phyloP scores from a whole-genome alignment of 1,140 invertebrate genomes.

The Neocloeon triangulifer region DNA sequence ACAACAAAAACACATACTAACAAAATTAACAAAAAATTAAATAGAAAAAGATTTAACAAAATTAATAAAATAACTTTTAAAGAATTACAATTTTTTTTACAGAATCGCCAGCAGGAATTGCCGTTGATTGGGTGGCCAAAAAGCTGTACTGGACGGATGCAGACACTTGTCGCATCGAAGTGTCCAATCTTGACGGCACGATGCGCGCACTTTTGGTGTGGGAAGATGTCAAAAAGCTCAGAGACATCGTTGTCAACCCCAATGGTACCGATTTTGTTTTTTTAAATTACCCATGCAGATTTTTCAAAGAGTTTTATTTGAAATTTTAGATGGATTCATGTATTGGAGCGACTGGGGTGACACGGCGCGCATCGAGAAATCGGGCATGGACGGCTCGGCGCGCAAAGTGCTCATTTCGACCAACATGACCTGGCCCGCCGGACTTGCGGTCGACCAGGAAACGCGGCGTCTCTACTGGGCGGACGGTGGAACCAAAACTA shows the following conservation, averaged over 20 bases:
- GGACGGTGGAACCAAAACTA: conserved; percentile 52
- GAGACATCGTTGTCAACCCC: conserved; percentile 68
- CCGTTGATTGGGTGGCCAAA: conserved; percentile 64
- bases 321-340: conserved; percentile 60
- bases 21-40: too few relatives aligned
- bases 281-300: conserved; percentile 16
- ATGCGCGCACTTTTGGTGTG: conserved; percentile 54
- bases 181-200: conserved; percentile 50
- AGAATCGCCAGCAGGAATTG: conserved; percentile 50
- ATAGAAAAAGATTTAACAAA: conserved; percentile 17
- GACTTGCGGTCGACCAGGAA: conserved; percentile 52
- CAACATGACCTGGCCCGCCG: conserved; percentile 58
- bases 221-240: conserved; percentile 56
- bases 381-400: conserved; percentile 67
- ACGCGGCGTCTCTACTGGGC: conserved; percentile 53
- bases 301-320: conserved; percentile 59
- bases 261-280: conserved; percentile 31
- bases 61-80: conserved; percentile 49
- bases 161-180: conserved; percentile 58
- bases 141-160: conserved; percentile 82
- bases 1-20: too few relatives aligned
- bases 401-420: conserved; percentile 38
- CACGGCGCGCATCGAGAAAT: conserved; percentile 56
- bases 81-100: conserved; percentile 34
- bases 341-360: conserved; percentile 82